Evolutionary conservation across 1,140 invertebrate genomes (phyloP), one percentile per base, ranked within the genome.

Genomic region (Bombus breviceps): DNA sequence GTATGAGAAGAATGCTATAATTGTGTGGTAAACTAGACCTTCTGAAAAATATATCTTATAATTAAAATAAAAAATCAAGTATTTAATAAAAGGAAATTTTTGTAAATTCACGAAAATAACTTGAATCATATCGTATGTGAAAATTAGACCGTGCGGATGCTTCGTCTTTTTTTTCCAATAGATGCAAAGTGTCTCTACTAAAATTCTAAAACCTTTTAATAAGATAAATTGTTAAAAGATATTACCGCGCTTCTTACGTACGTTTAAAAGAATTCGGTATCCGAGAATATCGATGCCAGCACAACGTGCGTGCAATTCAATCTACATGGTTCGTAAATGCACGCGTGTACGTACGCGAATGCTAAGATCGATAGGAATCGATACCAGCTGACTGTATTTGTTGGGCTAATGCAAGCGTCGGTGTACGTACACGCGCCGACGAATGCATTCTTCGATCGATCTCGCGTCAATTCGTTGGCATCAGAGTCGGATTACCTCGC

Each of bases 311-410:
- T 62, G 57, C 68, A 32, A 64, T 85, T 77, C 53, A 64, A 43
- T n/a, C 12, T n/a, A 47, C 77, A 34, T 25, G 77, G 57, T n/a
- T 57, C 34, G 22, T 53, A 73, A 74, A 34, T 59, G 72, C 68
- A 69, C 32, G 66, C 47, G 80, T 76, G 73, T 41, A 13, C n/a
- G 9, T 13, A 64, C 34, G 64, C 57, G n/a, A 59, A 72, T 64
- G 68, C 85, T 59, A 74, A 77, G 85, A 86, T 86, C 59, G 85
- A 86, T 86, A 47, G 73, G 72, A 66, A 86, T 83, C 85, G 81
- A 86, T 86, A 78, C 72, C 34, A 28, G 8, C 41, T 64, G 41
- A 59, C 53, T 78, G 73, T 86, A 86, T 83, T 78, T 78, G 73
- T 64, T 59, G 81, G 80, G 78, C 74, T n/a, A 78, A 53, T 28